phyloP scores from a whole-genome alignment of 2,888 invertebrate species.

The Syritta pipiens region DNA sequence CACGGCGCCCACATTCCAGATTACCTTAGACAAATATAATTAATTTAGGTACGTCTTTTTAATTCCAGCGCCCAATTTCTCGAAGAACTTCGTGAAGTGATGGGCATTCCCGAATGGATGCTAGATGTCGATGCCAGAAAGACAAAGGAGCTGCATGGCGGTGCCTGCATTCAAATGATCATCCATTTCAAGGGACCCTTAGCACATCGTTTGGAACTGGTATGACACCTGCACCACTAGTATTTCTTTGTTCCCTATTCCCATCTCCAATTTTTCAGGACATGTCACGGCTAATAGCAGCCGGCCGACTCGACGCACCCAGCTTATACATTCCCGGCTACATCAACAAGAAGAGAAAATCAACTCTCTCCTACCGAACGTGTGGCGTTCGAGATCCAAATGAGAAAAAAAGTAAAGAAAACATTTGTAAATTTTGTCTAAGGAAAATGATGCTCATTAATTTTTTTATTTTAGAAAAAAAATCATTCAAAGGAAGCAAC shows the following conservation, averaged over 20 bases:
- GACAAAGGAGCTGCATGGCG: constrained; percentile 87
- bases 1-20: no score
- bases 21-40: no score
- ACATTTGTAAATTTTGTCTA: neutral
- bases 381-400: constrained; percentile 89
- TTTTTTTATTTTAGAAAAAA: constrained; percentile 43
- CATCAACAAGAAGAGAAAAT: constrained; percentile 85
- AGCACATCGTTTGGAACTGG: constrained; percentile 88
- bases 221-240: constrained; percentile 74
- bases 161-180: constrained; percentile 90
- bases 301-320: constrained; percentile 87
- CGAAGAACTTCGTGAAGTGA: constrained; percentile 87
- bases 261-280: constrained; percentile 77
- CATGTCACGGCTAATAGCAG: constrained; percentile 86
- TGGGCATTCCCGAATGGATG: constrained; percentile 96
- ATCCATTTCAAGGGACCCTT: constrained; percentile 92
- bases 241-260: neutral
- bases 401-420: constrained; percentile 80
- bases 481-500: constrained; percentile 29
- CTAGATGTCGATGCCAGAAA: constrained; percentile 89
- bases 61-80: constrained; percentile 88
- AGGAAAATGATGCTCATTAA: neutral
- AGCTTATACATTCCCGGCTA: constrained; percentile 89
- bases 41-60: constrained; percentile 2
- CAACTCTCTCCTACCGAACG: constrained; percentile 85